Conservation (phyloP, 2,888 invertebrate genomes). For the Hofmannophila pseudospretella region DNA sequence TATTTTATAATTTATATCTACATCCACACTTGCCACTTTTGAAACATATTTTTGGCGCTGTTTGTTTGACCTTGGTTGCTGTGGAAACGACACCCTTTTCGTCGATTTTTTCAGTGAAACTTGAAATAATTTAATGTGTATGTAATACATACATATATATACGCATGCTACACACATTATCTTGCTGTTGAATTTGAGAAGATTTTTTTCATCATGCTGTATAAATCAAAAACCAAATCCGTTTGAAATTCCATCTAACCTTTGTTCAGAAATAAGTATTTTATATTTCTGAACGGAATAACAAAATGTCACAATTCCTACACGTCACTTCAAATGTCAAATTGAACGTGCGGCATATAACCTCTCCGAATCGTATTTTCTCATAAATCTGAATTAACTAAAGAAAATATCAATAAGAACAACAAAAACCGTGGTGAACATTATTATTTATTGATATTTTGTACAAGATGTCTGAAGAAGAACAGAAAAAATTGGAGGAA, state of each 20-base stretch:
- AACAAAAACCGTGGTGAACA: neutral
- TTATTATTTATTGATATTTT: neutral
- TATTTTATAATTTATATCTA: slow-evolving; percentile 21
- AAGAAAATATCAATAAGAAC: neutral
- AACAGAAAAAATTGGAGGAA: slow-evolving; percentile 47
- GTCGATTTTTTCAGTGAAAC: neutral
- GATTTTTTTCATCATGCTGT: no score
- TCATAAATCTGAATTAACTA: neutral
- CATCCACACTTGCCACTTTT: slow-evolving; percentile 64
- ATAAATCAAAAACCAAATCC: no score
- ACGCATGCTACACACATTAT: no score
- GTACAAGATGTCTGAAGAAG: slow-evolving; percentile 42
- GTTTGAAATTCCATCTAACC: no score
- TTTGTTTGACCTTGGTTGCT: slow-evolving; percentile 75
- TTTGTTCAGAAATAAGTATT: no score
- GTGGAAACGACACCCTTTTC: slow-evolving; percentile 28
- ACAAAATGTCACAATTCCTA: no score
- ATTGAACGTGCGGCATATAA: slow-evolving; percentile 20
- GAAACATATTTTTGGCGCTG: slow-evolving; percentile 67
- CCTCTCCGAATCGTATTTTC: slow-evolving; percentile 14
- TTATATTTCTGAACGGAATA: no score
- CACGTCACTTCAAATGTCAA: no score
- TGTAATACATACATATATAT: no score
- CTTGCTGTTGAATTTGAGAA: no score
- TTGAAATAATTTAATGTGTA: no score